Evolutionary conservation across 2,888 invertebrate species (phyloP).

Genomic region (Andrena trimmerana): DNA sequence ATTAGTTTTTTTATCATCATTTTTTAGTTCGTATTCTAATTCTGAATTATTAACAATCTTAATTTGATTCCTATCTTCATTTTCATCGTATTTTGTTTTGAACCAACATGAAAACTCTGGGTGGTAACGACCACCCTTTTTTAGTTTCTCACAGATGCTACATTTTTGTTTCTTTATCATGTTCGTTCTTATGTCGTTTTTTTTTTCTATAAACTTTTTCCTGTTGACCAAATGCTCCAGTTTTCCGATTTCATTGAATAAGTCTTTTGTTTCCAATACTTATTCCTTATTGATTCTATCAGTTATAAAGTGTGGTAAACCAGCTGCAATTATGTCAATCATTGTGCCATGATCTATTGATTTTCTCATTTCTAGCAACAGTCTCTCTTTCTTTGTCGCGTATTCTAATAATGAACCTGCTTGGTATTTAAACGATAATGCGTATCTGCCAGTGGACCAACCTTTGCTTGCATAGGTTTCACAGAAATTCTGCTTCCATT

Average conservation of each 20-base stretch:
- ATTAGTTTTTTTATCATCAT: conserved; percentile 62
- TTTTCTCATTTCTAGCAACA: background rate
- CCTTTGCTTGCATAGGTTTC: conserved; percentile 22
- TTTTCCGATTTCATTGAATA: conserved; percentile 75
- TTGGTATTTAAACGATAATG: conserved; percentile 13
- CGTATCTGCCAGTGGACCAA: conserved; percentile 12
- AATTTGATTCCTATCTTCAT: conserved; percentile 37
- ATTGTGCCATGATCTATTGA: background rate
- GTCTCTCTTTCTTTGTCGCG: background rate
- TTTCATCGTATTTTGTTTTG: conserved; percentile 47
- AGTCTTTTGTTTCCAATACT: conserved; percentile 71
- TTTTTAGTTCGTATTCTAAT: conserved; percentile 55
- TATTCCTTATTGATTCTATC: conserved; percentile 76
- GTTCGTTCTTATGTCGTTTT: conserved; percentile 50
- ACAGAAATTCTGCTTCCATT: conserved; percentile 23
- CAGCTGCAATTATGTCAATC: conserved; percentile 71
- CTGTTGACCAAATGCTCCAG: conserved; percentile 71
- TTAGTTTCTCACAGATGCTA: conserved; percentile 45
- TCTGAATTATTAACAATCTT: conserved; percentile 58
- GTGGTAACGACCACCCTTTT: conserved; percentile 54
- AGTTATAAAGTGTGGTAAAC: conserved; percentile 72
- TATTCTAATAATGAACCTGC: background rate
- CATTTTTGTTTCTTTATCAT: conserved; percentile 33
- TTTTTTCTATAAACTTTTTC: conserved; percentile 51
- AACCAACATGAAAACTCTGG: conserved; percentile 65